Percentiles rank a stretch among this genome's conserved stretches.
Evolutionary conservation across 2,113 vertebrate genomes (phyloP).

Genomic region (Phoenicopterus ruber): DNA sequence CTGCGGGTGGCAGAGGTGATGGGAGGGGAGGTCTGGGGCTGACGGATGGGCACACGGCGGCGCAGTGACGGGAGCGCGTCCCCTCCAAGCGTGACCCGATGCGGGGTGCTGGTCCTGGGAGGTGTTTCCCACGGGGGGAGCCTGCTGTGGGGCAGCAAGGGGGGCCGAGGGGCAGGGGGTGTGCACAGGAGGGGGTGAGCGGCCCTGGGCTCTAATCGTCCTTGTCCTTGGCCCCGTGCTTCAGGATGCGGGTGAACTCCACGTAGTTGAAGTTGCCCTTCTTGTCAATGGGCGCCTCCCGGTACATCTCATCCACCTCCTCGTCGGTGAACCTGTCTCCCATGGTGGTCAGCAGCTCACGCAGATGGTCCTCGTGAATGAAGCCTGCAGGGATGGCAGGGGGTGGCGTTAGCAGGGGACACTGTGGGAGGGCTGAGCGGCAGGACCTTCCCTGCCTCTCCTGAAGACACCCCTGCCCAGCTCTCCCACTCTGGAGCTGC

Average conservation of each 20-base stretch:
- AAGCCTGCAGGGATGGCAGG: slow-evolving; percentile 72
- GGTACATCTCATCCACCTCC: slow-evolving; percentile 97
- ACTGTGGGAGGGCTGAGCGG: neutral
- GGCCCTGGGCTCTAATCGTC: slow-evolving; percentile 63
- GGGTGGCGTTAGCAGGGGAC: neutral
- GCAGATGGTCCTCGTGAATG: slow-evolving; percentile 94
- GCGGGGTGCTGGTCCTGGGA: neutral
- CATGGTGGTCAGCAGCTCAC: slow-evolving; percentile 98
- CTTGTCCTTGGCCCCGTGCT: slow-evolving; percentile 91
- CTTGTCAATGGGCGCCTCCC: slow-evolving; percentile 96
- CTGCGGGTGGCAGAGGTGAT: neutral
- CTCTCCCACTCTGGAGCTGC: neutral
- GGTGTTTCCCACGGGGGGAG: neutral
- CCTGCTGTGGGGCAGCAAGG: neutral
- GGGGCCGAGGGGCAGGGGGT: neutral
- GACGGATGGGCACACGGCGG: neutral
- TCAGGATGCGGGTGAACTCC: slow-evolving; percentile 98
- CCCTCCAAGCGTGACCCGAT: neutral
- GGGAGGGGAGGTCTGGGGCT: neutral
- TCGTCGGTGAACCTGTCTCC: slow-evolving; percentile 97
- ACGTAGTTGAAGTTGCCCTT: slow-evolving; percentile 99
- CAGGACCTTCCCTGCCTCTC: neutral
- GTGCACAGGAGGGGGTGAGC: neutral
- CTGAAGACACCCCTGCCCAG: neutral
- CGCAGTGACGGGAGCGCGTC: neutral